These are phyloP conservation scores for Zaprionus ghesquierei DNA, from an alignment of 1,140 invertebrate genomes.

Conservation along the genomic window DNA sequence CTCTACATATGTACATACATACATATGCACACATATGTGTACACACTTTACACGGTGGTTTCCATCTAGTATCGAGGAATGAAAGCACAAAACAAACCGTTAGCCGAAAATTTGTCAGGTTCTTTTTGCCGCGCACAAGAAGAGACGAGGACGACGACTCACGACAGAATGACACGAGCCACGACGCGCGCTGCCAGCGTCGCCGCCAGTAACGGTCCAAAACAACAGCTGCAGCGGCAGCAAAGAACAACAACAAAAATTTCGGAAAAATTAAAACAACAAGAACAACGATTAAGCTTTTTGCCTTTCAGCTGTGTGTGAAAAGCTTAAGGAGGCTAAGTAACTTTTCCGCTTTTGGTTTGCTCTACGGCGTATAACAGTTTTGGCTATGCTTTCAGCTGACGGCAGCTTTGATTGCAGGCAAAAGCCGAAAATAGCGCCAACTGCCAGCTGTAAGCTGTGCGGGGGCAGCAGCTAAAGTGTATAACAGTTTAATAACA, in stretches of 20 bases:
- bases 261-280: background rate
- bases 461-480: too few relatives aligned
- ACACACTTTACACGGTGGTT: background rate
- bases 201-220: slow-evolving; percentile 40
- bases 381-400: slow-evolving; percentile 22
- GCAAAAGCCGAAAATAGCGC: background rate
- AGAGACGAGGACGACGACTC: slow-evolving; percentile 60
- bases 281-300: slow-evolving; percentile 47
- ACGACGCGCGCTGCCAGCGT: slow-evolving; percentile 11
- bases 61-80: slow-evolving; percentile 34
- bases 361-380: slow-evolving; percentile 35
- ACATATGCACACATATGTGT: background rate
- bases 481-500: background rate
- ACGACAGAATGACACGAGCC: slow-evolving; percentile 58
- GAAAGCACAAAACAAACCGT: slow-evolving; percentile 22
- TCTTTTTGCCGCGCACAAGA: slow-evolving; percentile 44
- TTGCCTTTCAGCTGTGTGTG: slow-evolving; percentile 57
- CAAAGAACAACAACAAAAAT: slow-evolving; percentile 27
- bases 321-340: slow-evolving; percentile 42
- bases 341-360: background rate
- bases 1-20: too few relatives aligned
- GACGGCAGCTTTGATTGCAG: slow-evolving; percentile 1
- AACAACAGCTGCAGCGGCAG: slow-evolving; percentile 61
- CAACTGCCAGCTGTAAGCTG: background rate
- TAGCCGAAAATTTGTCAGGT: slow-evolving; percentile 5